Conservation (phyloP, 2,797 vertebrate genomes). For the Philypnodon macrostomus region DNA sequence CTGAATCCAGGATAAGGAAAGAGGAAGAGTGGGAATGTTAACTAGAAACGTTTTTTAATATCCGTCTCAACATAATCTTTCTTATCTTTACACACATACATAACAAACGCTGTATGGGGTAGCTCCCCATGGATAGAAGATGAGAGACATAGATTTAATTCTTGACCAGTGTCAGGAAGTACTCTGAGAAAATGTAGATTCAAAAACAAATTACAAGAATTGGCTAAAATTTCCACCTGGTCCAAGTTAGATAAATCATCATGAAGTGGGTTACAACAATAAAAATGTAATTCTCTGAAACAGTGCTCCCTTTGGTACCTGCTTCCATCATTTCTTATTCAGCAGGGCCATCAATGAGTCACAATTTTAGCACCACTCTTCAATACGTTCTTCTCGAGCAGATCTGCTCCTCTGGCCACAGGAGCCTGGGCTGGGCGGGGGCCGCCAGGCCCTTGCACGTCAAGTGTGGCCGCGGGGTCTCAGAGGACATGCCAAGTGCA, state of each 20-base stretch:
- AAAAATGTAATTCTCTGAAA: no score
- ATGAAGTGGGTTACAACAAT: no score
- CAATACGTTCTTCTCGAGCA: slow-evolving; percentile 55
- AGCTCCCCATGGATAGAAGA: slow-evolving; percentile 31
- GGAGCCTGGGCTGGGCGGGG: slow-evolving; percentile 61
- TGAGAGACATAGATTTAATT: slow-evolving; percentile 31
- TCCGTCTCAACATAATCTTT: slow-evolving; percentile 44
- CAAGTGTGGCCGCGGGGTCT: slow-evolving; percentile 75
- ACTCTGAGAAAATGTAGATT: no score
- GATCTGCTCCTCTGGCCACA: slow-evolving; percentile 58
- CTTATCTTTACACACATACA: slow-evolving; percentile 35
- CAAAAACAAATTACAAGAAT: no score
- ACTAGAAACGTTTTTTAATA: slow-evolving; percentile 63
- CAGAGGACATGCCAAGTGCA: slow-evolving; percentile 81
- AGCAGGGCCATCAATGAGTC: slow-evolving; percentile 53
- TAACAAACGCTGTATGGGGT: slow-evolving; percentile 41
- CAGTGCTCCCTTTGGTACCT: neutral
- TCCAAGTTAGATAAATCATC: no score
- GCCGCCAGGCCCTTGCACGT: slow-evolving; percentile 69
- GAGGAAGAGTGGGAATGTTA: slow-evolving; percentile 72
- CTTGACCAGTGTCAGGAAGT: no score
- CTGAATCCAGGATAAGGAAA: slow-evolving; percentile 50
- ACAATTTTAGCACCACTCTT: slow-evolving; percentile 60
- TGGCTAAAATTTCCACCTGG: no score
- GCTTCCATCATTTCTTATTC: slow-evolving; percentile 14